Conservation (phyloP, 2,888 invertebrate species). For the Resseliella maxima region DNA sequence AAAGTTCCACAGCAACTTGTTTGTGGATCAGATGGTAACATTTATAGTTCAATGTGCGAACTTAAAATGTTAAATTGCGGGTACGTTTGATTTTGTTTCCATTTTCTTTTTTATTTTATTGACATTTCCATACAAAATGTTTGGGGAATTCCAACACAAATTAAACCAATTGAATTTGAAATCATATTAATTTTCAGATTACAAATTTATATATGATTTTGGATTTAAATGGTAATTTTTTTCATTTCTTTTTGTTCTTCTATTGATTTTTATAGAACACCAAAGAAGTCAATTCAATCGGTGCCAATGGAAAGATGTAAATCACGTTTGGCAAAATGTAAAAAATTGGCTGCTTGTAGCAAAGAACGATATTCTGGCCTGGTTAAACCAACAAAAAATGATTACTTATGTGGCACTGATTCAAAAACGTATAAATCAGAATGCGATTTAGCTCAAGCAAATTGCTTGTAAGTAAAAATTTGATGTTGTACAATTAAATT, state of each 20-base stretch:
- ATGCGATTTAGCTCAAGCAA: conserved; percentile 84
- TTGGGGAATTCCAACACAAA: too few relatives aligned
- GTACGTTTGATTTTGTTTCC: conserved; percentile 69
- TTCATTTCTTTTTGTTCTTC: background rate
- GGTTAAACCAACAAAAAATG: conserved; percentile 72
- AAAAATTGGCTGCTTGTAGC: conserved; percentile 76
- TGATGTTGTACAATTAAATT: background rate
- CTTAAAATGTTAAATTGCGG: conserved; percentile 90
- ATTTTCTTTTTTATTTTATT: too few relatives aligned
- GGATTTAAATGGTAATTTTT: too few relatives aligned
- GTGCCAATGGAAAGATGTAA: conserved; percentile 81
- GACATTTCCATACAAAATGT: too few relatives aligned
- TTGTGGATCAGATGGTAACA: conserved; percentile 89
- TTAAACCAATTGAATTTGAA: too few relatives aligned
- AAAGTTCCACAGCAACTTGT: conserved; percentile 69
- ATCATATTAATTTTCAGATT: too few relatives aligned
- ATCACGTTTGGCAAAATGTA: conserved; percentile 78
- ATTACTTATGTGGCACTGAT: conserved; percentile 91
- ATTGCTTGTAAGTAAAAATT: conserved; percentile 79
- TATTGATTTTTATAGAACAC: conserved; percentile 61
- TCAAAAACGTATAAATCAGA: conserved; percentile 86
- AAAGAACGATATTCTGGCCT: conserved; percentile 67
- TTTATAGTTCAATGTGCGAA: conserved; percentile 90
- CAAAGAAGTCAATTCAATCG: conserved; percentile 66
- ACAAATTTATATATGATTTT: too few relatives aligned